Evolutionary conservation across 2,797 vertebrate species (phyloP), one percentile per base, ranked within the genome.

Genomic region (Pangasius krempfi): DNA sequence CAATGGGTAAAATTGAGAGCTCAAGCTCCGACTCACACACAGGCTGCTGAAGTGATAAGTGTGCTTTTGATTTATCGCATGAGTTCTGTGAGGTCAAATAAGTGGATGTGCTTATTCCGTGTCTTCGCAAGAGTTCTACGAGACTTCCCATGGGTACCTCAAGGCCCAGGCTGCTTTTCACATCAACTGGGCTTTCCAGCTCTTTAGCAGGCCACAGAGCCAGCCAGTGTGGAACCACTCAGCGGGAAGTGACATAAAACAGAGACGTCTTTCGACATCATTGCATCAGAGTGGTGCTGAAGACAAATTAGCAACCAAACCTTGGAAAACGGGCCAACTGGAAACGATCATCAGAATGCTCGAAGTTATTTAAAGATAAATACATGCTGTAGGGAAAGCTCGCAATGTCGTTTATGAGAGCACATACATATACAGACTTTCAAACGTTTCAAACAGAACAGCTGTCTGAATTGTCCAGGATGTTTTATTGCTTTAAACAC

Each of bases 21-120:
- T 44, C 52, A 54, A 83, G 83, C 78, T 79, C 78, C 25, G 40
- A 52, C 82, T 80, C 84, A 33, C 72, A 68, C 47, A 60, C 64
- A 18, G 52, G 68, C 62, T 84, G 89, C 89, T 89, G 79, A 87
- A 87, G 86, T 88, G 88, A 91, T 90, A 89, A 90, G 70, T 86
- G 84, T 75, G 62, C 78, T 85, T 80, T 81, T 84, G 50, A 90
- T 85, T 91, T 84, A 91, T 84, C 86, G 80, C 84, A 47, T 44
- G 62, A 78, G 83, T 82, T 72, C 47, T 47, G 66, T 85, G 27
- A 79, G 84, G 37, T 86, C 4, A 52, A 75, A 70, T 86, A 52
- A 64, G 30, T 83, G 84, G 60, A 83, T 75, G 70, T 47, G 78
- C 86, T 90, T 80, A 87, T 84, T 87, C 80, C 66, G n/a, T 40